A percentile compares a stretch with the other conserved stretches of the same genome.
Evolutionary conservation across 2,113 vertebrate genomes (phyloP).

Genomic region (Hipposideros armiger): DNA sequence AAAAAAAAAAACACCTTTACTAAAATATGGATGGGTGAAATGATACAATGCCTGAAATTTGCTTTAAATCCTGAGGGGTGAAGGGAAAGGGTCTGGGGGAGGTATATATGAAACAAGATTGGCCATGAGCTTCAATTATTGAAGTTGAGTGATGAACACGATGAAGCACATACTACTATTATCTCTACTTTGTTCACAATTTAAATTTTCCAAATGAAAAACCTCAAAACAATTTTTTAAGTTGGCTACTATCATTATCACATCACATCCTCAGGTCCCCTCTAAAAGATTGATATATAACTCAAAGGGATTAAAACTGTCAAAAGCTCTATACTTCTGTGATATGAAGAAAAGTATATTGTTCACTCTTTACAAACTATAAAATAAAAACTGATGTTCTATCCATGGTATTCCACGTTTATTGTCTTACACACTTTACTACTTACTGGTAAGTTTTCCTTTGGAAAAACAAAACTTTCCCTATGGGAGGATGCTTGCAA

Average conservation of each 20-base stretch:
- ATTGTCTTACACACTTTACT: not conserved
- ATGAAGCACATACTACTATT: not conserved
- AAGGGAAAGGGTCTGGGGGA: rapidly evolving
- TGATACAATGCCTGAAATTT: not conserved
- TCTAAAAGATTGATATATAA: not conserved
- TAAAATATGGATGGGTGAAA: not conserved
- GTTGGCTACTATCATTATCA: not conserved
- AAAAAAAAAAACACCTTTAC: not conserved
- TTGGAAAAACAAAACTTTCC: constrained; percentile 14
- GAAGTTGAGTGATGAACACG: not conserved
- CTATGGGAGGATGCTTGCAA: not conserved
- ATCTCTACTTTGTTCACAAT: not conserved
- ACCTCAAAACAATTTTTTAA: not conserved
- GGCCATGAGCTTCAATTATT: not conserved
- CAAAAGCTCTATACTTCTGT: not conserved
- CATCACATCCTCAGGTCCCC: not conserved
- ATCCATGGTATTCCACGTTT: not conserved
- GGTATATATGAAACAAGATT: not conserved
- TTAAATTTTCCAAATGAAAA: constrained; percentile 29
- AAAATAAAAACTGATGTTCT: constrained; percentile 19
- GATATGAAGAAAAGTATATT: not conserved
- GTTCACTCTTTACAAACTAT: not conserved
- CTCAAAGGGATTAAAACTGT: not conserved
- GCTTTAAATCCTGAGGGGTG: not conserved
- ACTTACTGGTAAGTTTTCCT: not conserved